Evolutionary conservation across 2,888 invertebrate species (phyloP).

Genomic region (Caenorhabditis drosophilae): DNA sequence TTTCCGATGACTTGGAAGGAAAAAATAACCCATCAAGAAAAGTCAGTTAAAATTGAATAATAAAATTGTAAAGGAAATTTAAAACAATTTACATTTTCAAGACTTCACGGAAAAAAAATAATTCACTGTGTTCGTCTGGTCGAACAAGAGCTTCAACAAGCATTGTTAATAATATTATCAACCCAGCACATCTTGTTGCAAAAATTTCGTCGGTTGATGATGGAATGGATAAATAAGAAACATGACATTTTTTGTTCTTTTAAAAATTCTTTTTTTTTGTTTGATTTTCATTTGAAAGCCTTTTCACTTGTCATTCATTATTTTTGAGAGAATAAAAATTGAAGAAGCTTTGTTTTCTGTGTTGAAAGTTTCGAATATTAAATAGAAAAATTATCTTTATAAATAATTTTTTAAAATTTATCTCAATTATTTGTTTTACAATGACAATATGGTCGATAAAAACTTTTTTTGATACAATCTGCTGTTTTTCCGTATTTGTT

Average conservation of each 20-base stretch:
- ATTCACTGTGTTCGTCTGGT: not conserved
- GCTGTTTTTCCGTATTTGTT: slow-evolving; percentile 36
- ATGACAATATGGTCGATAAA: slow-evolving; percentile 28
- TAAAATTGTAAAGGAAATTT: slow-evolving; percentile 2
- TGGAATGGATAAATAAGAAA: too few species aligned
- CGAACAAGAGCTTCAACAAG: slow-evolving; percentile 28
- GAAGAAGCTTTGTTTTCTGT: too few species aligned
- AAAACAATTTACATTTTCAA: not conserved
- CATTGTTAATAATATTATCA: slow-evolving; percentile 16
- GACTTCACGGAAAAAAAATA: too few species aligned
- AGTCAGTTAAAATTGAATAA: not conserved
- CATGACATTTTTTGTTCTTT: too few species aligned
- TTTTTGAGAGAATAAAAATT: too few species aligned
- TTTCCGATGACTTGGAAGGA: slow-evolving; percentile 18
- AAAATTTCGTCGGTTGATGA: slow-evolving; percentile 34
- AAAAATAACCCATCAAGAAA: not conserved
- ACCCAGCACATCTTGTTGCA: slow-evolving; percentile 19
- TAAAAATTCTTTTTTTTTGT: too few species aligned
- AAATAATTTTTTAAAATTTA: too few species aligned
- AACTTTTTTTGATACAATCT: slow-evolving; percentile 19
- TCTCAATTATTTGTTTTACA: too few species aligned
- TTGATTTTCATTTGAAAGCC: too few species aligned
- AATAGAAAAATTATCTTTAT: too few species aligned
- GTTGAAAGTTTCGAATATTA: too few species aligned
- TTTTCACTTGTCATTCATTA: too few species aligned